A percentile compares a stretch with the other conserved stretches of the same genome.
Evolutionary conservation across 1,140 invertebrate genomes (phyloP).

Genomic region (Plodia interpunctella): DNA sequence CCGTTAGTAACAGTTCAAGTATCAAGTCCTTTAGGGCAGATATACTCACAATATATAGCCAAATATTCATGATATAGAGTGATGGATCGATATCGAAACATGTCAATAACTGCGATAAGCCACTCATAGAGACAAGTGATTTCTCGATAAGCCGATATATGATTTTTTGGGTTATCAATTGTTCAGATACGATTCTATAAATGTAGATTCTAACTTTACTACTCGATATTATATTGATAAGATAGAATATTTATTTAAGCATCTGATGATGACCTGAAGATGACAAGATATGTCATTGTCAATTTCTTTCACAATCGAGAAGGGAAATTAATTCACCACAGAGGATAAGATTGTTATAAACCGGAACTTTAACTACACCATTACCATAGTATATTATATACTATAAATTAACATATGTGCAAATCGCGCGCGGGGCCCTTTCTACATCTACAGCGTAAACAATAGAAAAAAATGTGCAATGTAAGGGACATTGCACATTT

Average conservation of each 20-base stretch:
- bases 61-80: neutral
- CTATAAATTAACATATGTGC: too few species aligned
- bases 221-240: neutral
- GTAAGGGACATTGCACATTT: too few species aligned
- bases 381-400: too few species aligned
- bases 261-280: neutral
- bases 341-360: too few species aligned
- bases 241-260: too few species aligned
- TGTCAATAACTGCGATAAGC: slow-evolving; percentile 9
- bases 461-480: too few species aligned
- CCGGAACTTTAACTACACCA: too few species aligned
- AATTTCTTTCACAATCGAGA: neutral
- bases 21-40: neutral
- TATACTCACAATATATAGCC: neutral
- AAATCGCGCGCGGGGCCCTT: too few species aligned
- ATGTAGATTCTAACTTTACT: neutral
- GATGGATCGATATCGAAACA: slow-evolving; percentile 9
- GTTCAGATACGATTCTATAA: neutral
- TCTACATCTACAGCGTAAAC: too few species aligned
- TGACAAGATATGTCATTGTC: slow-evolving; percentile 5
- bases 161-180: slow-evolving; percentile 8
- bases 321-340: too few species aligned
- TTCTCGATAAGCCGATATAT: slow-evolving; percentile 1
- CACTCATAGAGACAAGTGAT: neutral
- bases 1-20: neutral